Evolutionary conservation across 2,113 vertebrate species (phyloP).

Genomic region (Leptobrachium leishanense): DNA sequence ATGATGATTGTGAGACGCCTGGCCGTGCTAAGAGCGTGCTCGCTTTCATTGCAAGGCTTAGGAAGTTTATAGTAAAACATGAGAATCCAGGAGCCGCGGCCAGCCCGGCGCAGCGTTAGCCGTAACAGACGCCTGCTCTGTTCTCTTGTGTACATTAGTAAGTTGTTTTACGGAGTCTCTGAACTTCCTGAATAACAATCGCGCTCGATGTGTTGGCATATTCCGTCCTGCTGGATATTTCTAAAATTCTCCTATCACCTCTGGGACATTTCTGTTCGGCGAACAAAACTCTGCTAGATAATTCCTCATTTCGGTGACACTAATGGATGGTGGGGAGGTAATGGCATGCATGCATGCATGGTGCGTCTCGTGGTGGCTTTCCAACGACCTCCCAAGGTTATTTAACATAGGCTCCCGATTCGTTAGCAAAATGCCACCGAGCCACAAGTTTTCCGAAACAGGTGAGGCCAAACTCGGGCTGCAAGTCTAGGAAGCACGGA

Average conservation of each 20-base stretch:
- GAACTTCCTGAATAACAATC: slow-evolving; percentile 49
- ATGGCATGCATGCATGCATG: slow-evolving; percentile 6
- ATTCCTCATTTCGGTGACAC: slow-evolving; percentile 46
- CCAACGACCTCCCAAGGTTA: no score
- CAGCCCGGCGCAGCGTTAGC: slow-evolving; percentile 15
- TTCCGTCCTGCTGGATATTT: slow-evolving; percentile 36
- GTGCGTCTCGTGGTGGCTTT: no score
- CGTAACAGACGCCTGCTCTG: slow-evolving; percentile 42
- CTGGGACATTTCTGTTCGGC: slow-evolving; percentile 33
- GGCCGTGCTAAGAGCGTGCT: slow-evolving; percentile 22
- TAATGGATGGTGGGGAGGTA: slow-evolving; percentile 38
- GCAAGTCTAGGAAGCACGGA: no score
- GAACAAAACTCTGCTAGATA: slow-evolving; percentile 35
- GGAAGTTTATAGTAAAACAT: slow-evolving; percentile 12
- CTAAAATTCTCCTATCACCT: slow-evolving; percentile 38
- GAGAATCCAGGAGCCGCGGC: slow-evolving; percentile 17
- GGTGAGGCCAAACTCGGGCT: no score
- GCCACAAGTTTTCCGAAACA: no score
- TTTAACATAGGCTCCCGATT: no score
- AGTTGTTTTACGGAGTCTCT: slow-evolving; percentile 40
- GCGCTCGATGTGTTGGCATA: slow-evolving; percentile 46
- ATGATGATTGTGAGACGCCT: no score
- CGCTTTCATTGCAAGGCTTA: slow-evolving; percentile 5
- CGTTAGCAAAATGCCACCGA: no score
- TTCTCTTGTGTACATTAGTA: slow-evolving; percentile 48